These are phyloP conservation scores for Neomicropteryx cornuta DNA, from an alignment of 1,140 invertebrate genomes.

Conservation along the genomic window DNA sequence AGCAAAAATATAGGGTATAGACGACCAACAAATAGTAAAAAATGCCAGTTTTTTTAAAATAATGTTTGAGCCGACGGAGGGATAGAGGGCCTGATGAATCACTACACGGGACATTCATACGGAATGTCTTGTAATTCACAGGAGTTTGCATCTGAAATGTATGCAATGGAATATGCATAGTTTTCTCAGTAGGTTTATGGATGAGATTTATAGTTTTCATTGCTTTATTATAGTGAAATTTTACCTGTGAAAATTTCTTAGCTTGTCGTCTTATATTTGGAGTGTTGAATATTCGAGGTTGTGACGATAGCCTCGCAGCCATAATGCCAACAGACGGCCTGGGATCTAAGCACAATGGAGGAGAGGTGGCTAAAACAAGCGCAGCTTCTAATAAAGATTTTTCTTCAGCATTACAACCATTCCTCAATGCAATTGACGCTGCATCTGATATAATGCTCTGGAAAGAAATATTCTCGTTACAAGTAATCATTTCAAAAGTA, in stretches of 20 bases:
- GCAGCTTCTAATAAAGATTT: slow-evolving; percentile 69
- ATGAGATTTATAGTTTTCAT: too few species aligned
- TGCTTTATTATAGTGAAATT: too few species aligned
- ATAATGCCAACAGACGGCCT: slow-evolving; percentile 66
- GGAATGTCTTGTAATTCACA: too few species aligned
- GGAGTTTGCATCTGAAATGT: too few species aligned
- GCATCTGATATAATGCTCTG: slow-evolving; percentile 68
- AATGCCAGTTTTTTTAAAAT: too few species aligned
- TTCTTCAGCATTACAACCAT: slow-evolving; percentile 68
- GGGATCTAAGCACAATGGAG: slow-evolving; percentile 78
- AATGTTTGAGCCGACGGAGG: too few species aligned
- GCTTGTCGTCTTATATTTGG: slow-evolving; percentile 62
- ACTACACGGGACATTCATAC: too few species aligned
- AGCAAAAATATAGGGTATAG: too few species aligned
- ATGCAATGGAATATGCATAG: too few species aligned
- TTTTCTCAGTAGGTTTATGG: too few species aligned
- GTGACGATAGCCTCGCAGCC: slow-evolving; percentile 61
- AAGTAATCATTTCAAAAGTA: background rate
- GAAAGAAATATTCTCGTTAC: slow-evolving; percentile 10
- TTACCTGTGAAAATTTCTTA: slow-evolving; percentile 60
- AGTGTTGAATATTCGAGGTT: slow-evolving; percentile 62
- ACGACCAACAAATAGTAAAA: too few species aligned
- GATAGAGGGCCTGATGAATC: too few species aligned
- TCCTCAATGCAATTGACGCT: slow-evolving; percentile 52
- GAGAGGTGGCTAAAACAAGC: slow-evolving; percentile 69